phyloP scores from a whole-genome alignment of 2,888 invertebrate species.

The Neoaliturus tenellus region DNA sequence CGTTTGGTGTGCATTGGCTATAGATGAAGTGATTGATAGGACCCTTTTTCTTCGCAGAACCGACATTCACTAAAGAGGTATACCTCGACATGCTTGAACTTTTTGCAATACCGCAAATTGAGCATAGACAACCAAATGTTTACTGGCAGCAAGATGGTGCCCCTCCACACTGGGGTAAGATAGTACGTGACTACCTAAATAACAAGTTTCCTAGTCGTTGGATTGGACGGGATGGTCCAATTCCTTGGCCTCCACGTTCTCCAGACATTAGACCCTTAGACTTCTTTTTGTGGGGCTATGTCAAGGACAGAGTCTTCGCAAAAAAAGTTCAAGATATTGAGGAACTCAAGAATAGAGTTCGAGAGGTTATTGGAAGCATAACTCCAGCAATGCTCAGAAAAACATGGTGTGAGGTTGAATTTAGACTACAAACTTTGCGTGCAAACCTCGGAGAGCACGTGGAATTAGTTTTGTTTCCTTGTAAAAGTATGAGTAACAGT shows the following conservation, averaged over 20 bases:
- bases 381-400: conserved; percentile 26
- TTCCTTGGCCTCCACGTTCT: background rate
- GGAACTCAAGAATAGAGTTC: background rate
- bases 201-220: conserved; percentile 5
- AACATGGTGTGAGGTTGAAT: conserved; percentile 14
- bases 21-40: background rate
- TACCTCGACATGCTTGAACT: conserved; percentile 15
- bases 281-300: conserved; percentile 35
- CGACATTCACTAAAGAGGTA: background rate
- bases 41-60: background rate
- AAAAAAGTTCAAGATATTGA: conserved; percentile 1
- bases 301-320: background rate
- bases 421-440: conserved; percentile 33
- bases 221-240: conserved; percentile 25
- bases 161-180: conserved; percentile 20
- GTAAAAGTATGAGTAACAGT: conserved; percentile 4
- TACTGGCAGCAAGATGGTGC: conserved; percentile 30
- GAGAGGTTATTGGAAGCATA: conserved; percentile 22
- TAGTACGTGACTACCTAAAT: background rate
- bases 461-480: background rate
- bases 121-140: conserved; percentile 14
- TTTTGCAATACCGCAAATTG: conserved; percentile 23
- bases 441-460: conserved; percentile 19
- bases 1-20: conserved; percentile 47
- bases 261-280: conserved; percentile 12